Conservation (phyloP, 2,113 vertebrate species). For the Vanacampus margaritifer region DNA sequence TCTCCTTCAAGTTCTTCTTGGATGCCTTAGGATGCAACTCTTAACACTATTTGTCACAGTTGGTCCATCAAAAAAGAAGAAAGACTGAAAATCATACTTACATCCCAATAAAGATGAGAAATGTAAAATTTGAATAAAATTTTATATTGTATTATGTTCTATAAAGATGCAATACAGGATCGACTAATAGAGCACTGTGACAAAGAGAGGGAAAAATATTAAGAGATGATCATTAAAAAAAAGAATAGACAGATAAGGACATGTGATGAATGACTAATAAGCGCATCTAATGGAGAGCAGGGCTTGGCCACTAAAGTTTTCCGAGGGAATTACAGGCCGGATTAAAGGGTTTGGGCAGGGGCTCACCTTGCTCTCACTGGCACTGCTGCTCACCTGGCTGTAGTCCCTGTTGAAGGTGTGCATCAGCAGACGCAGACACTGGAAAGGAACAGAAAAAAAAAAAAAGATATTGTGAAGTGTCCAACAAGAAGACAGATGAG, state of each 20-base stretch:
- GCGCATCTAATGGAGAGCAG: constrained; percentile 9
- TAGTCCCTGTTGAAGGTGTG: constrained; percentile 99
- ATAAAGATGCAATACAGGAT: too few relatives aligned
- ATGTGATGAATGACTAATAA: constrained; percentile 14
- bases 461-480: background rate
- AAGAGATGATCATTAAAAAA: background rate
- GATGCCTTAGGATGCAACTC: background rate
- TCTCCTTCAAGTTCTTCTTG: background rate
- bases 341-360: constrained; percentile 59
- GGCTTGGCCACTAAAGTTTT: constrained; percentile 28
- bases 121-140: background rate
- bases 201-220: background rate
- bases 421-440: constrained; percentile 96
- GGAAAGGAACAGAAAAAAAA: background rate
- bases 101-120: background rate
- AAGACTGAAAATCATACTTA: background rate
- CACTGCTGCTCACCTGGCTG: constrained; percentile 93
- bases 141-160: too few relatives aligned
- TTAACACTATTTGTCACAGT: too few relatives aligned
- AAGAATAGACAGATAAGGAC: background rate
- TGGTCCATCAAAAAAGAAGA: background rate
- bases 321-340: constrained; percentile 35
- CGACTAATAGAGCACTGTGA: background rate
- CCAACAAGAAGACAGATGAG: background rate
- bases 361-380: constrained; percentile 98